Percentiles rank a stretch among this genome's conserved stretches.
Conservation (phyloP, 2,888 invertebrate genomes). For the Odontocerum albicorne region DNA sequence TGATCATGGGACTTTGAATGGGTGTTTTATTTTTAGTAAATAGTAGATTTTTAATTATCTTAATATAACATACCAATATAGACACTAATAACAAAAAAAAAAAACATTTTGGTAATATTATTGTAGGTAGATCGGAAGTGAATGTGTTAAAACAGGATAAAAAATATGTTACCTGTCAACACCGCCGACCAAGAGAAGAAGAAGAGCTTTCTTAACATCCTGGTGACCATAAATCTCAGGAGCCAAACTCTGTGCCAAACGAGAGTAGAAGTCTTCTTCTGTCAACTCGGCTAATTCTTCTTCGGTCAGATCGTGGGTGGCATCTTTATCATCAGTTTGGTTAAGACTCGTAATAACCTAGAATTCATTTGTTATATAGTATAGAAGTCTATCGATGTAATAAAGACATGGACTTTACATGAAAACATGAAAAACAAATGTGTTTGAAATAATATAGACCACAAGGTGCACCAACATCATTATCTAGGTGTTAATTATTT, state of each 20-base stretch:
- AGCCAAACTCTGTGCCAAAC: slow-evolving; percentile 89
- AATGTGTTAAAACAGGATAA: background rate
- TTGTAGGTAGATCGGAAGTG: too few relatives aligned
- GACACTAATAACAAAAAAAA: background rate
- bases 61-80: background rate
- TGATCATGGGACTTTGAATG: too few relatives aligned
- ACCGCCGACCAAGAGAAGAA: slow-evolving; percentile 89
- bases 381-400: too few relatives aligned
- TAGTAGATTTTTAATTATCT: too few relatives aligned
- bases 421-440: too few relatives aligned
- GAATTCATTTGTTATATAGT: too few relatives aligned
- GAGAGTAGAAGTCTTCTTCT: slow-evolving; percentile 89
- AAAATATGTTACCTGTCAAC: slow-evolving; percentile 76
- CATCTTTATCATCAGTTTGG: slow-evolving; percentile 81
- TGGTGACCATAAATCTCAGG: slow-evolving; percentile 99
- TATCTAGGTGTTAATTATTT: too few relatives aligned
- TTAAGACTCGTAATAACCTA: slow-evolving; percentile 80
- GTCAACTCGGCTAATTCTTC: slow-evolving; percentile 80
- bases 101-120: background rate
- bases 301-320: slow-evolving; percentile 72
- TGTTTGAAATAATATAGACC: too few relatives aligned
- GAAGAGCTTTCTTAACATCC: slow-evolving; percentile 95
- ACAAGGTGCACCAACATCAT: too few relatives aligned
- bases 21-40: too few relatives aligned
- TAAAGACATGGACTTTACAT: too few relatives aligned